Percentiles rank a stretch among this genome's conserved stretches.
Conservation (phyloP, 1,140 invertebrate species). For the Eumeta japonica region DNA sequence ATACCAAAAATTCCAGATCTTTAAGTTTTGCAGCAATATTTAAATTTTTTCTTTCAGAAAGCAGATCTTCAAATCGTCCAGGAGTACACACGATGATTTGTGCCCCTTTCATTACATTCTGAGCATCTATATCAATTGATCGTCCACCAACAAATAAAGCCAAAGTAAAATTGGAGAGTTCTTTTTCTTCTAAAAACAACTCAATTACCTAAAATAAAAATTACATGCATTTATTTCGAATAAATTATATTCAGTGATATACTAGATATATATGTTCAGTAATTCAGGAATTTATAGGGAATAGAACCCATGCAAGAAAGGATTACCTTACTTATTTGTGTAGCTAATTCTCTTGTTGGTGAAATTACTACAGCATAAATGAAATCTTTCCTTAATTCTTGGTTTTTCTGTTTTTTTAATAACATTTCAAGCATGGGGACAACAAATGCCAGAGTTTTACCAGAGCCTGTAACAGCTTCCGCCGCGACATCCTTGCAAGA, state of each 20-base stretch:
- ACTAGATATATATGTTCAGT: neutral
- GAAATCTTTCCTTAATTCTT: constrained; percentile 71
- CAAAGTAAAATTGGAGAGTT: constrained; percentile 27
- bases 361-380: constrained; percentile 87
- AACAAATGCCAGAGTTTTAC: constrained; percentile 94
- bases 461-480: constrained; percentile 95
- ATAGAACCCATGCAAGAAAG: constrained; percentile 7
- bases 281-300: neutral
- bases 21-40: constrained; percentile 35
- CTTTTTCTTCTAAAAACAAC: constrained; percentile 35
- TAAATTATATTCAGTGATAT: too few relatives aligned
- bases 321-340: constrained; percentile 79
- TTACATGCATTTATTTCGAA: neutral
- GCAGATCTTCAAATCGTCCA: constrained; percentile 85
- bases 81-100: constrained; percentile 92
- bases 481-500: constrained; percentile 93
- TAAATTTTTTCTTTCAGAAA: constrained; percentile 56
- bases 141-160: constrained; percentile 81
- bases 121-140: constrained; percentile 73
- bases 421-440: constrained; percentile 88
- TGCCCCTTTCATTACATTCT: constrained; percentile 63
- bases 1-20: constrained; percentile 82
- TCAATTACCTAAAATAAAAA: constrained; percentile 34
- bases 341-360: constrained; percentile 89
- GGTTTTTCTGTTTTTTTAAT: constrained; percentile 61